Evolutionary conservation across 2,888 invertebrate genomes (phyloP).

Genomic region (Eurytoma californica): DNA sequence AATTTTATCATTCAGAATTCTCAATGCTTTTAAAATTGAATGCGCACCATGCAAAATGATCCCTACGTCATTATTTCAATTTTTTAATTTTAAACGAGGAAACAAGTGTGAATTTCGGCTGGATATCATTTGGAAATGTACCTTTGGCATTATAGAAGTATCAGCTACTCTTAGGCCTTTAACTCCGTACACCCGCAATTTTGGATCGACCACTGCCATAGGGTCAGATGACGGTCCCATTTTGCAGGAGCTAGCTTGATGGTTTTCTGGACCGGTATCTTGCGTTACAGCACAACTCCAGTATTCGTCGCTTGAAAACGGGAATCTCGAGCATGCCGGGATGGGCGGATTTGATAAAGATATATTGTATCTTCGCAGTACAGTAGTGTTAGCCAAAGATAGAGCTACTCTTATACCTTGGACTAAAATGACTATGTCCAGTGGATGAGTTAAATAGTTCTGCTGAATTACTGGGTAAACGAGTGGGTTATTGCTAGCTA

Average conservation of each 20-base stretch:
- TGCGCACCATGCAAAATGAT: too few species aligned
- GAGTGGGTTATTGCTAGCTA: constrained; percentile 82
- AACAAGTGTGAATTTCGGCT: too few species aligned
- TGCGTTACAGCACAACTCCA: constrained; percentile 84
- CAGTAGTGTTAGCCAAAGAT: constrained; percentile 78
- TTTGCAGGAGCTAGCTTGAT: constrained; percentile 88
- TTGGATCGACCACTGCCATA: constrained; percentile 85
- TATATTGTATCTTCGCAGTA: constrained; percentile 69
- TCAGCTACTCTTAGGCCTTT: constrained; percentile 78
- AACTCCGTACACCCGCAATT: constrained; percentile 81
- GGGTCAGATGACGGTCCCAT: constrained; percentile 86
- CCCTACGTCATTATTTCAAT: too few species aligned
- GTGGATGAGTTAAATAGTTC: constrained; percentile 83
- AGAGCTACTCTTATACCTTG: constrained; percentile 81
- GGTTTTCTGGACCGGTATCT: constrained; percentile 88
- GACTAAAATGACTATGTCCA: constrained; percentile 80
- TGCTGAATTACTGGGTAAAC: constrained; percentile 85
- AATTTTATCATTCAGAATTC: too few species aligned
- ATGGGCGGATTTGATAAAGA: constrained; percentile 63
- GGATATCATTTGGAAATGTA: constrained; percentile 62
- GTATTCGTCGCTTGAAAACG: constrained; percentile 81
- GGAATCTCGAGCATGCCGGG: constrained; percentile 64
- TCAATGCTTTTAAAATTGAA: too few species aligned
- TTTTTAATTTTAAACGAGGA: too few species aligned
- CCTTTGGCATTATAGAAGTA: constrained; percentile 80